Percentiles rank a stretch among this genome's conserved stretches.
Evolutionary conservation across 1,140 invertebrate species (phyloP).

Genomic region (Bombus difficillimus): DNA sequence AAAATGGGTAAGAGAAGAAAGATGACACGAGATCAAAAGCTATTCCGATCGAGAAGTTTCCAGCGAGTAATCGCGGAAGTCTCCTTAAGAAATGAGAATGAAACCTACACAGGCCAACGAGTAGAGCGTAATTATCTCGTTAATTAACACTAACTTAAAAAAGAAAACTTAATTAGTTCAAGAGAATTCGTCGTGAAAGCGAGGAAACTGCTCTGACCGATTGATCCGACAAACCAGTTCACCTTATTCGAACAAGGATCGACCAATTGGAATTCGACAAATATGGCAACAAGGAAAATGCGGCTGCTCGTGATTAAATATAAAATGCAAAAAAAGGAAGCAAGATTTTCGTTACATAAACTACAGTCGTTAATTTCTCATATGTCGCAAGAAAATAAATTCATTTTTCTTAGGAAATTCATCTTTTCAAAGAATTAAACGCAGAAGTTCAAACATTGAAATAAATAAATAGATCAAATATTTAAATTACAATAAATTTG

Average conservation of each 20-base stretch:
- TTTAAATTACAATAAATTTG: no score
- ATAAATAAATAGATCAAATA: no score
- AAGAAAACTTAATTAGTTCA: slow-evolving; percentile 7
- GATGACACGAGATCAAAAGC: not conserved
- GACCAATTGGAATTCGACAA: not conserved
- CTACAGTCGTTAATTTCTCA: not conserved
- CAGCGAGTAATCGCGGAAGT: not conserved
- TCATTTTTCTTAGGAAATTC: not conserved
- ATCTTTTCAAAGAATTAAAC: no score
- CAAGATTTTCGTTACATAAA: not conserved
- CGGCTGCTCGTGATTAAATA: not conserved
- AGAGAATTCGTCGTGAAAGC: slow-evolving; percentile 1
- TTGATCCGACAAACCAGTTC: slow-evolving; percentile 23
- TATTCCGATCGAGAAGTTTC: not conserved
- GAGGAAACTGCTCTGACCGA: slow-evolving; percentile 12
- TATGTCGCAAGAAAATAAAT: no score
- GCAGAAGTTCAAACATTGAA: no score
- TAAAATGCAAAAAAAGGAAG: not conserved
- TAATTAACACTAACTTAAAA: slow-evolving; percentile 20
- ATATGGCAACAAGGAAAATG: slow-evolving; percentile 5
- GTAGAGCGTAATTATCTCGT: slow-evolving; percentile 2
- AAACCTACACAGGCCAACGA: not conserved
- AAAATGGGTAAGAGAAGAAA: not conserved
- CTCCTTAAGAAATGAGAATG: not conserved
- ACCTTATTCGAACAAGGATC: slow-evolving; percentile 10